Evolutionary conservation across 2,797 vertebrate genomes (phyloP), one percentile per base, ranked within the genome.

Genomic region (Silurus lanzhouensis): DNA sequence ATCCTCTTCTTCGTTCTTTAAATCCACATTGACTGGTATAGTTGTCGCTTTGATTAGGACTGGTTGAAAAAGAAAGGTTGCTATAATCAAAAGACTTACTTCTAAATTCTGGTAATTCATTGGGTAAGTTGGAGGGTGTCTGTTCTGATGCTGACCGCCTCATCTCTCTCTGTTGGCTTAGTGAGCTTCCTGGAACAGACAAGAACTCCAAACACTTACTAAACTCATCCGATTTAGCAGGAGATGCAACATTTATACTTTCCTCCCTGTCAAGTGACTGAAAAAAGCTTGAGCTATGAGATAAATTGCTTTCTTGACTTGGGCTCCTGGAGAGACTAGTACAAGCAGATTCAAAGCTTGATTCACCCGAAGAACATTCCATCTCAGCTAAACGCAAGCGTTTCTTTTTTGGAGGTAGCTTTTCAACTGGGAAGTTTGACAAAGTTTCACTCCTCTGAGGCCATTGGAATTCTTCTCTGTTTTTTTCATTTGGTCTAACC

Each of bases 81-180:
- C 97, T 98, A 85, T 99, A 99, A 95, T 99, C 98, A 90, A 99
- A 99, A 5, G 98, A 99, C 90, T 99, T 96, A 91, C 98, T 99
- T 90, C 98, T 95, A 52, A 96, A 95, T 93, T 98, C 98, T 17
- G 97, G 96, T 90, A 98, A 93, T 93, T 99, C 98, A 48, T 95
- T 91, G 87, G 95, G 94, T 90, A 97, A 95, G 89, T 97, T 97
- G 89, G 97, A 98, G 4, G 98, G 97, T 88, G 97, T 97, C 93
- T 99, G 98, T 93, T 99, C 98, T 1, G 98, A 99, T 0, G 97
- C 97, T 87, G 98, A 99, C 83, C 98, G 97, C 90, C 97, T 95
- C 98, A 99, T 99, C 95, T 99, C 98, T 89, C 97, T 97, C 90
- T 98, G 97, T 92, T 97, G 97, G 89, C 97, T 96, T 90, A 97